These are phyloP conservation scores for Platypus cylindrus DNA, from an alignment of 2,888 invertebrate species.

Conservation along the genomic window DNA sequence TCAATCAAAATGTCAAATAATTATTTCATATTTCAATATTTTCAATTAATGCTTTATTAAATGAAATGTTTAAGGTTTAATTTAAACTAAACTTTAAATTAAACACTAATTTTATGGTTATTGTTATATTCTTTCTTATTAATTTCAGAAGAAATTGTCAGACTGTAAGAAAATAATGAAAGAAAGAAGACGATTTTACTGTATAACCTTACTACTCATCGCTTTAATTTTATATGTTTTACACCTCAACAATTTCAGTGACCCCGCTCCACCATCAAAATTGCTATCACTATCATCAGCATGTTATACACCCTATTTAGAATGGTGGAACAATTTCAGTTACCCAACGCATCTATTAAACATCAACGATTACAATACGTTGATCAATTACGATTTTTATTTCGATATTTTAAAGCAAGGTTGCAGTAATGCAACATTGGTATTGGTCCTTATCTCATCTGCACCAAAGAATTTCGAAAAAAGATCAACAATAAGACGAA, in stretches of 20 bases:
- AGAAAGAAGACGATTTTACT: conserved; percentile 1
- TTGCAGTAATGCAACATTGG: conserved; percentile 28
- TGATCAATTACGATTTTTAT: conserved; percentile 50
- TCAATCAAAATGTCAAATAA: too few relatives aligned
- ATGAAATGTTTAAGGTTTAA: too few relatives aligned
- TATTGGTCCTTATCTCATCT: conserved; percentile 43
- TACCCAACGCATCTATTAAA: conserved; percentile 21
- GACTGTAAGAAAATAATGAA: too few relatives aligned
- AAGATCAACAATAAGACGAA: conserved; percentile 54
- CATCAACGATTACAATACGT: conserved; percentile 29
- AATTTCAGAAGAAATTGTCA: too few relatives aligned
- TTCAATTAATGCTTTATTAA: too few relatives aligned
- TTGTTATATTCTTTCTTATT: too few relatives aligned
- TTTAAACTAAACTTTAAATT: too few relatives aligned
- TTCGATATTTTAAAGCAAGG: conserved; percentile 43
- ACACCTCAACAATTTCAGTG: neutral
- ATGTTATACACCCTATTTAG: too few relatives aligned
- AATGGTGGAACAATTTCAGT: conserved; percentile 14
- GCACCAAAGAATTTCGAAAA: conserved; percentile 52
- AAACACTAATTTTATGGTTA: too few relatives aligned
- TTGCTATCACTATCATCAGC: too few relatives aligned
- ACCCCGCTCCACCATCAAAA: too few relatives aligned
- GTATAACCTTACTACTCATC: neutral
- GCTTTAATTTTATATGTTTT: neutral
- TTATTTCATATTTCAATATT: too few relatives aligned